Conservation (phyloP, 2,113 vertebrate species). For the Leucopternis melanops region DNA sequence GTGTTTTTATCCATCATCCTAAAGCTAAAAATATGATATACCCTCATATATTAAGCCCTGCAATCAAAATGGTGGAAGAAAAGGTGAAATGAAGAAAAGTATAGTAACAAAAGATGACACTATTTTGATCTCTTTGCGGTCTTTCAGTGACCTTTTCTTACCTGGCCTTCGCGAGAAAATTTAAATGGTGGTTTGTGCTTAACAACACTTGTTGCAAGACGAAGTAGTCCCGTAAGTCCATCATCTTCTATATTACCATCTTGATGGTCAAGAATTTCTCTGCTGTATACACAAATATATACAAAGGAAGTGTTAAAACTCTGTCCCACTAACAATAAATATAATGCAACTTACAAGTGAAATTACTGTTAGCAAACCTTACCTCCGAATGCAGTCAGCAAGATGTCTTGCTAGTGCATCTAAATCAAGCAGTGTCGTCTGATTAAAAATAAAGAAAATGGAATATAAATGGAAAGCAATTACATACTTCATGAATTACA, state of each 20-base stretch:
- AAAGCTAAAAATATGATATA: neutral
- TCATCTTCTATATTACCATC: conserved; percentile 95
- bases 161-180: conserved; percentile 94
- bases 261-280: conserved; percentile 96
- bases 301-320: neutral
- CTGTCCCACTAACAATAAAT: neutral
- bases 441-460: conserved; percentile 49
- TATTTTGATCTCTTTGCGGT: neutral
- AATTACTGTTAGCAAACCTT: conserved; percentile 18
- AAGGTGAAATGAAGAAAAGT: neutral
- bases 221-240: conserved; percentile 90
- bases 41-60: neutral
- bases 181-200: conserved; percentile 99
- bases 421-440: conserved; percentile 96
- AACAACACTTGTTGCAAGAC: conserved; percentile 93
- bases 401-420: conserved; percentile 94
- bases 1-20: neutral
- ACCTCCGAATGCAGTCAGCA: conserved; percentile 98
- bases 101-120: neutral
- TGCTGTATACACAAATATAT: conserved; percentile 60
- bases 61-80: neutral
- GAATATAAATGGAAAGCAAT: neutral
- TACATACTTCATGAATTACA: neutral
- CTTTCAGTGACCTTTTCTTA: conserved; percentile 26
- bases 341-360: neutral